These are phyloP conservation scores for Aselliscus stoliczkanus DNA, from an alignment of 2,797 vertebrate genomes.

Conservation along the genomic window DNA sequence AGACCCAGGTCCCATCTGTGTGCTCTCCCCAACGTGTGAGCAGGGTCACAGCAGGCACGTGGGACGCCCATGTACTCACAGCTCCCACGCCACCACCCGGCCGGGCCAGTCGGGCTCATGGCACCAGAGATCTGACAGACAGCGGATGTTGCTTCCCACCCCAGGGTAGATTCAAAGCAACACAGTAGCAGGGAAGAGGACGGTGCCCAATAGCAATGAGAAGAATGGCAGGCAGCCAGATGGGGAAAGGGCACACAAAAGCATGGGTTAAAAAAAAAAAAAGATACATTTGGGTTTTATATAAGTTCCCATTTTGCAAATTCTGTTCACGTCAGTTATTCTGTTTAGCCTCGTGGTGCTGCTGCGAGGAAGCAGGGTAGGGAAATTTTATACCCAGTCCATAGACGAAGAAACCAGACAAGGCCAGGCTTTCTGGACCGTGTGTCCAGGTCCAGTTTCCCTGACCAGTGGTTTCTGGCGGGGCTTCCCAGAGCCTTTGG, in stretches of 20 bases:
- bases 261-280: background rate
- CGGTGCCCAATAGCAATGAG: background rate
- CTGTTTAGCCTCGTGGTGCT: background rate
- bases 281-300: background rate
- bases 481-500: background rate
- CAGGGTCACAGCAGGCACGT: background rate
- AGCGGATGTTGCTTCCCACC: background rate
- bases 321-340: background rate
- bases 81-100: fast-evolving
- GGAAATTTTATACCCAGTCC: background rate
- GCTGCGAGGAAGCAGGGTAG: background rate
- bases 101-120: background rate
- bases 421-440: background rate
- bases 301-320: background rate
- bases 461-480: background rate
- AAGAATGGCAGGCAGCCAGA: background rate
- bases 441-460: background rate
- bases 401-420: background rate
- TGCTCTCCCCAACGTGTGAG: background rate
- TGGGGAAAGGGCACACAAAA: background rate
- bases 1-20: no score
- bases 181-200: background rate
- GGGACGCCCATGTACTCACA: fast-evolving
- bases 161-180: background rate
- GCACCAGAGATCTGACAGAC: background rate